A percentile compares a stretch with the other conserved stretches of the same genome.
phyloP scores from a whole-genome alignment of 2,113 vertebrate genomes.

The Promerops cafer region DNA sequence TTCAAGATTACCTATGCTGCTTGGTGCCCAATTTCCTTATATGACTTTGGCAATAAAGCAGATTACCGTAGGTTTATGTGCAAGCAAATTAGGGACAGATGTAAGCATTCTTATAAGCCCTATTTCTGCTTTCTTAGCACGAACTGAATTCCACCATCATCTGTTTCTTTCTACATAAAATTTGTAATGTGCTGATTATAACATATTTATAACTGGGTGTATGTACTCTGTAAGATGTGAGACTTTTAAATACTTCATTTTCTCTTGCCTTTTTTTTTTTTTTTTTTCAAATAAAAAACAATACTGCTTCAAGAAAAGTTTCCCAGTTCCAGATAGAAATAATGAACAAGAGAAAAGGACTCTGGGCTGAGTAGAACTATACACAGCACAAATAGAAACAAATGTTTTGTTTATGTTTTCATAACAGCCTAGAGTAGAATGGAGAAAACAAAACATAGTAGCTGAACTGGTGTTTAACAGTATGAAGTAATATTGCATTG shows the following conservation, averaged over 20 bases:
- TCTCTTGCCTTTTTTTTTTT: neutral
- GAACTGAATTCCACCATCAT: neutral
- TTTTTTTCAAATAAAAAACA: neutral
- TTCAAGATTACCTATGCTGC: constrained; percentile 26
- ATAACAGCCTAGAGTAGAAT: neutral
- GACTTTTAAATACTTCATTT: neutral
- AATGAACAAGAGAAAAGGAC: neutral
- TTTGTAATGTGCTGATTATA: neutral
- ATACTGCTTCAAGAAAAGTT: neutral
- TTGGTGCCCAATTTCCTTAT: constrained; percentile 10
- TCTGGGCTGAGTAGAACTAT: neutral
- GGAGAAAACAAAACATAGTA: neutral
- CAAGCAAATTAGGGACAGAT: constrained; percentile 28
- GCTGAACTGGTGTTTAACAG: neutral
- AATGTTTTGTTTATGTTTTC: neutral
- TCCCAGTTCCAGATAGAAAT: neutral
- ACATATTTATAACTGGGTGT: neutral
- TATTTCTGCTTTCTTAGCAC: neutral
- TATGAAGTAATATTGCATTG: neutral
- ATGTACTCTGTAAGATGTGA: neutral
- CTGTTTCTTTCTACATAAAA: neutral
- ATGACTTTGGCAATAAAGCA: constrained; percentile 25
- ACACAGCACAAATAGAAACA: neutral
- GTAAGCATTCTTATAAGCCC: neutral
- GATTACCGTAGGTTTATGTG: neutral